phyloP scores from a whole-genome alignment of 2,113 vertebrate species.

The Periophthalmodon schlosseri region DNA sequence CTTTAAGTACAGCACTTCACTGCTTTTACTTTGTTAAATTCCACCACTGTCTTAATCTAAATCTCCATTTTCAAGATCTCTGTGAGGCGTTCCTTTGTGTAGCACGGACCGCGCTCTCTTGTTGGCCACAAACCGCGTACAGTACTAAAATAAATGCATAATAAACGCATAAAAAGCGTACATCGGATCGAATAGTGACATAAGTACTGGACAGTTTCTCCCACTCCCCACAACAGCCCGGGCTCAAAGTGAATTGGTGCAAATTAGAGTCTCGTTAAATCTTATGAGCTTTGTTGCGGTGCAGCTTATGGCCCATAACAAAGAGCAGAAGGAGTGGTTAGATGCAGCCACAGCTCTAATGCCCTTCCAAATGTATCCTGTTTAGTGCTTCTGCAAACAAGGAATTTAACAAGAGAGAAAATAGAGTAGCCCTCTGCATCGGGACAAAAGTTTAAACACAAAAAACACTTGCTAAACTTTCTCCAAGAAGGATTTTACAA shows the following conservation, averaged over 20 bases:
- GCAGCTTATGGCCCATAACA: conserved; percentile 34
- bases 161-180: not conserved
- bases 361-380: not conserved
- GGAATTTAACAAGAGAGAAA: not conserved
- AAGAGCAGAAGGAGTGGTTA: conserved; percentile 9
- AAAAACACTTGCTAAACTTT: too few relatives aligned
- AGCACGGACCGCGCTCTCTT: not conserved
- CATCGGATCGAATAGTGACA: not conserved
- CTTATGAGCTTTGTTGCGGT: conserved; percentile 33
- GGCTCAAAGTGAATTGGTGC: conserved; percentile 31
- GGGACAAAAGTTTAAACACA: too few relatives aligned
- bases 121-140: not conserved
- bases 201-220: conserved; percentile 1
- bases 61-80: not conserved
- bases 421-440: not conserved
- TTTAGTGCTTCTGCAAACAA: not conserved
- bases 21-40: too few relatives aligned
- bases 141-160: not conserved
- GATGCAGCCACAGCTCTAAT: not conserved
- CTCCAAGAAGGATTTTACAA: too few relatives aligned
- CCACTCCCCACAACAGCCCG: not conserved
- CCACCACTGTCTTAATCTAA: not conserved
- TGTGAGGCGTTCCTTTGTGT: not conserved
- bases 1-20: too few relatives aligned
- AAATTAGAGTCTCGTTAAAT: conserved; percentile 52